phyloP scores from a whole-genome alignment of 1,140 invertebrate genomes.

The Sycobia sp. region DNA sequence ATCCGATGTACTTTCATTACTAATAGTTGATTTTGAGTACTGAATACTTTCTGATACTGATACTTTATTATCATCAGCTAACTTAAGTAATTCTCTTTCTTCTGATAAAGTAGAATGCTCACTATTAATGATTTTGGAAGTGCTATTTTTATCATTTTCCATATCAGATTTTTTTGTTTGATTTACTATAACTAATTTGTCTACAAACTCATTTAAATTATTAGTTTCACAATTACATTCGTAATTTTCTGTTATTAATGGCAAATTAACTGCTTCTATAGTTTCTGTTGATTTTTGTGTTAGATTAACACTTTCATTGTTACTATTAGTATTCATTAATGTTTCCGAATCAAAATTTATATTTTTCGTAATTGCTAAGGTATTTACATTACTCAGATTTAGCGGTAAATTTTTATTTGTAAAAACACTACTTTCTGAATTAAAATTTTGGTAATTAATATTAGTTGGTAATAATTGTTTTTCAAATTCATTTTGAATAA shows the following conservation, averaged over 20 bases:
- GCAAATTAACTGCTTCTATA: too few species aligned
- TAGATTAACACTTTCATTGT: too few species aligned
- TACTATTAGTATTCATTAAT: not conserved
- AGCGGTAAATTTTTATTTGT: too few species aligned
- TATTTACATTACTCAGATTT: too few species aligned
- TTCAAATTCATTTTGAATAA: too few species aligned
- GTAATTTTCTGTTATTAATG: not conserved
- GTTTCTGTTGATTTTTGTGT: too few species aligned
- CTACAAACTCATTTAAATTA: not conserved
- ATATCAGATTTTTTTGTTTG: not conserved
- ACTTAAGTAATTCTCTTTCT: not conserved
- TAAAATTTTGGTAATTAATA: too few species aligned
- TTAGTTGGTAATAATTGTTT: too few species aligned
- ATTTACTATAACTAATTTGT: not conserved
- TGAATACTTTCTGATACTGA: not conserved
- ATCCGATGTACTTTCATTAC: not conserved
- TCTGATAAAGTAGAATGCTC: conserved; percentile 3
- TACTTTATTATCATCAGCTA: not conserved
- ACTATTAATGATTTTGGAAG: not conserved
- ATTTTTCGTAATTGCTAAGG: too few species aligned
- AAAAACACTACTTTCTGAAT: too few species aligned
- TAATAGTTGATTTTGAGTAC: not conserved
- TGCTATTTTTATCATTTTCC: not conserved
- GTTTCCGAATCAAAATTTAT: too few species aligned
- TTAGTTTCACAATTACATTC: not conserved